A percentile compares a stretch with the other conserved stretches of the same genome.
These are phyloP conservation scores for Vicugna pacos DNA, from an alignment of 2,113 vertebrate genomes.

Conservation along the genomic window DNA sequence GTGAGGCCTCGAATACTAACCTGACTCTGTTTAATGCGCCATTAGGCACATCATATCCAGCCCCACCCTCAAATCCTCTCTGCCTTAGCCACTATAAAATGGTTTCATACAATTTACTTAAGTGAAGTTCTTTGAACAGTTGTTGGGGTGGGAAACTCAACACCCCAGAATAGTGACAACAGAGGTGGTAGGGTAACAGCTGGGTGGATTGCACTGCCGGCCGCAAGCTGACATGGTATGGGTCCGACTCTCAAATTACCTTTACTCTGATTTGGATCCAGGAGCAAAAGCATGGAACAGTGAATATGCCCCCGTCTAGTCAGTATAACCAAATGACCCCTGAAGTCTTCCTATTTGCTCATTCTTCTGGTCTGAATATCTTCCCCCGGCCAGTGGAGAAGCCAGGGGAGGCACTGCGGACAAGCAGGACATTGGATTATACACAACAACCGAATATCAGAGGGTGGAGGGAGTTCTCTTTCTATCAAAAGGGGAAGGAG, in stretches of 20 bases:
- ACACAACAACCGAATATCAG: not conserved
- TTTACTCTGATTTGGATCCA: slow-evolving; percentile 16
- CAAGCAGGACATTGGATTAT: not conserved
- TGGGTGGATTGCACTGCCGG: not conserved
- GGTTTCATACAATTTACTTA: not conserved
- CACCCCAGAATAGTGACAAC: not conserved
- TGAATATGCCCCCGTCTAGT: not conserved
- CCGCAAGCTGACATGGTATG: not conserved
- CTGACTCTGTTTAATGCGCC: not conserved
- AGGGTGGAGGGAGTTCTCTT: not conserved
- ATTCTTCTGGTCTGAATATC: not conserved
- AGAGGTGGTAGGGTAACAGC: slow-evolving; percentile 37
- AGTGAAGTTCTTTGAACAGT: slow-evolving; percentile 39
- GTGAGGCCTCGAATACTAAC: not conserved
- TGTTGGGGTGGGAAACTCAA: slow-evolving; percentile 58
- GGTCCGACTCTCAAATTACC: not conserved
- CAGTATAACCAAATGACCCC: not conserved
- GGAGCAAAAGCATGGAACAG: not conserved
- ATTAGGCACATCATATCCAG: not conserved
- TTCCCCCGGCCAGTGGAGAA: not conserved
- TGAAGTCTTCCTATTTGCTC: not conserved
- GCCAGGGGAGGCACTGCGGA: no score
- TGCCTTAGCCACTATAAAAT: not conserved
- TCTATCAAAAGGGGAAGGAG: not conserved
- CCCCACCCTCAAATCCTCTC: not conserved